These are phyloP conservation scores for Collichthys lucidus DNA, from an alignment of 2,113 vertebrate genomes.

Conservation along the genomic window DNA sequence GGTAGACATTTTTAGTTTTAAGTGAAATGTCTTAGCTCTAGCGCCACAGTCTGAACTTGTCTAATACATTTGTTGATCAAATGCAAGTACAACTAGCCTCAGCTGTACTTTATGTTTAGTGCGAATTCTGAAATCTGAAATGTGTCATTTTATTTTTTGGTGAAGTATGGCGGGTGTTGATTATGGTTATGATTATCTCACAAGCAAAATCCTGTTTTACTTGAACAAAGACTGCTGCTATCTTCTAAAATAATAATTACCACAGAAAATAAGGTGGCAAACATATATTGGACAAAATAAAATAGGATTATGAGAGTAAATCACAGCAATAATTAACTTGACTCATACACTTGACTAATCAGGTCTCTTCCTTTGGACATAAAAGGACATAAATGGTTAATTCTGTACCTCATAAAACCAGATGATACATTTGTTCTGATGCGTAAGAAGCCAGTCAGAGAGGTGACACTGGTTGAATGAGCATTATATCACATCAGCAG, in stretches of 20 bases:
- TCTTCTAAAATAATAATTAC: neutral
- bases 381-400: neutral
- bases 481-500: slow-evolving; percentile 32
- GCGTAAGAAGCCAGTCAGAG: slow-evolving; percentile 31
- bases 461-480: slow-evolving; percentile 40
- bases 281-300: neutral
- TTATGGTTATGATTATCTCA: too few relatives aligned
- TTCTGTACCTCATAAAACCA: neutral
- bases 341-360: neutral
- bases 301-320: neutral
- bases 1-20: neutral
- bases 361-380: neutral
- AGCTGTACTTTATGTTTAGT: neutral
- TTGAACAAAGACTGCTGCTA: too few relatives aligned
- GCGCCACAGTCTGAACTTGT: neutral
- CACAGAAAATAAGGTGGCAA: neutral
- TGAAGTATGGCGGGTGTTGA: too few relatives aligned
- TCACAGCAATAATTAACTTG: neutral
- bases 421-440: slow-evolving; percentile 24
- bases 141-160: too few relatives aligned
- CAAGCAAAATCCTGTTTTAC: too few relatives aligned
- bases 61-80: neutral
- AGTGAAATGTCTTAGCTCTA: too few relatives aligned
- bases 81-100: neutral
- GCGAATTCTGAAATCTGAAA: too few relatives aligned